Conservation (phyloP, 2,888 invertebrate species). For the Ichneumoninae sp. region DNA sequence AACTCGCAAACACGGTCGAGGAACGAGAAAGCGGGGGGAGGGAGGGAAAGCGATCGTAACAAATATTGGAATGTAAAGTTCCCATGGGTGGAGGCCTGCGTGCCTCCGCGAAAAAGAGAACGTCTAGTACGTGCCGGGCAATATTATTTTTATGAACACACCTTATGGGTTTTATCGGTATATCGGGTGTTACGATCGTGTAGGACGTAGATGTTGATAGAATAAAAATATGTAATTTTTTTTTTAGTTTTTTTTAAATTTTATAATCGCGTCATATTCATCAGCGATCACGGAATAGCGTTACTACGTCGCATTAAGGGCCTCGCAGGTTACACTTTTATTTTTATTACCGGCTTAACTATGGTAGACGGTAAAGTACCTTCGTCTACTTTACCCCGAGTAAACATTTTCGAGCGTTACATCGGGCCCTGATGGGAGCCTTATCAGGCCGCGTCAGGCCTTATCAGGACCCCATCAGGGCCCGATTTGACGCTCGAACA, state of each 20-base stretch:
- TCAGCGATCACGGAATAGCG: not conserved
- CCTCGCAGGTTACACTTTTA: not conserved
- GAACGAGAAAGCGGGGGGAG: not conserved
- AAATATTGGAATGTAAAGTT: constrained; percentile 56
- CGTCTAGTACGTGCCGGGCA: constrained; percentile 29
- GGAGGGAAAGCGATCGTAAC: constrained; percentile 39
- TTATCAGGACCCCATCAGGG: no score
- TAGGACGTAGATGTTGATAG: not conserved
- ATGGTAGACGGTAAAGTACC: no score
- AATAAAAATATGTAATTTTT: not conserved
- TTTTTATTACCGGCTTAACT: not conserved
- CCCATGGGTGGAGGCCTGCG: constrained; percentile 7
- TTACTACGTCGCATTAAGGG: no score
- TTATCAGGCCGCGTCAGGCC: no score
- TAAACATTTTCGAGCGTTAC: no score
- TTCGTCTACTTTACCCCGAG: not conserved
- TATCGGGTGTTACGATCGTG: constrained; percentile 10
- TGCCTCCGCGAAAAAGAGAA: constrained; percentile 29
- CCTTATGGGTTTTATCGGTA: constrained; percentile 11
- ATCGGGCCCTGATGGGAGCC: no score
- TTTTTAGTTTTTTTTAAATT: not conserved
- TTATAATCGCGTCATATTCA: not conserved
- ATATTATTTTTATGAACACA: constrained; percentile 47
- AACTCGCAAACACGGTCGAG: constrained; percentile 24
- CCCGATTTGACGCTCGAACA: no score